Percentiles rank a stretch among this genome's conserved stretches.
Evolutionary conservation across 2,113 vertebrate species (phyloP).

Genomic region (Pimephales promelas): DNA sequence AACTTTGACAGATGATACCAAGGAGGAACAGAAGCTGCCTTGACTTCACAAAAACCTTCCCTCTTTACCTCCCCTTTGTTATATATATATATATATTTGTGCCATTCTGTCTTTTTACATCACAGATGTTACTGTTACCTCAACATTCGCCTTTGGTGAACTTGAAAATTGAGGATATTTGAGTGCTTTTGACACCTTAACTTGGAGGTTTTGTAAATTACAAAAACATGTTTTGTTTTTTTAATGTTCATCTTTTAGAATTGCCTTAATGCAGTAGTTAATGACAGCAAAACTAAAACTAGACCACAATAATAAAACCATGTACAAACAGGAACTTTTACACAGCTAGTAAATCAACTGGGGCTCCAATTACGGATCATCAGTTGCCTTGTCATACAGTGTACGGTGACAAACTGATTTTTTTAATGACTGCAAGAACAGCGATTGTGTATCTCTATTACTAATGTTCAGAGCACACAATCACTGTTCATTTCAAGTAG

Average conservation of each 20-base stretch:
- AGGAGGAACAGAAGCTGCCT: slow-evolving; percentile 52
- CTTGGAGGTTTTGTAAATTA: not conserved
- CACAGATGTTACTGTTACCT: not conserved
- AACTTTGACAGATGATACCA: slow-evolving; percentile 24
- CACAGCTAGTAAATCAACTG: not conserved
- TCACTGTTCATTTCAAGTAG: not conserved
- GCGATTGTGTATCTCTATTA: not conserved
- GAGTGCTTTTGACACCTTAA: slow-evolving; percentile 10
- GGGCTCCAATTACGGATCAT: slow-evolving; percentile 4
- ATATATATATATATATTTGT: slow-evolving; percentile 43
- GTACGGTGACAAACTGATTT: not conserved
- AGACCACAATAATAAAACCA: slow-evolving; percentile 1
- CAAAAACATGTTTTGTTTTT: not conserved
- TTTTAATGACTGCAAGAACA: slow-evolving; percentile 1
- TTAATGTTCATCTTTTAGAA: slow-evolving; percentile 54
- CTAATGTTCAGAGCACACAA: not conserved
- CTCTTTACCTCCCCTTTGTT: slow-evolving; percentile 29
- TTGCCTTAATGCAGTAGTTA: slow-evolving; percentile 67
- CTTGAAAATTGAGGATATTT: not conserved
- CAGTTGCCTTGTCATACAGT: slow-evolving; percentile 15
- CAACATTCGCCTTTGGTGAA: slow-evolving; percentile 34
- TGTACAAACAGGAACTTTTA: not conserved
- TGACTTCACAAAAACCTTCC: slow-evolving; percentile 50
- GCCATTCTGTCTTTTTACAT: slow-evolving; percentile 57
- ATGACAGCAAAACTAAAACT: not conserved